Base-by-base conservation (phyloP, 2,797 vertebrate genomes). In the Hozukius guyotensis region DNA sequence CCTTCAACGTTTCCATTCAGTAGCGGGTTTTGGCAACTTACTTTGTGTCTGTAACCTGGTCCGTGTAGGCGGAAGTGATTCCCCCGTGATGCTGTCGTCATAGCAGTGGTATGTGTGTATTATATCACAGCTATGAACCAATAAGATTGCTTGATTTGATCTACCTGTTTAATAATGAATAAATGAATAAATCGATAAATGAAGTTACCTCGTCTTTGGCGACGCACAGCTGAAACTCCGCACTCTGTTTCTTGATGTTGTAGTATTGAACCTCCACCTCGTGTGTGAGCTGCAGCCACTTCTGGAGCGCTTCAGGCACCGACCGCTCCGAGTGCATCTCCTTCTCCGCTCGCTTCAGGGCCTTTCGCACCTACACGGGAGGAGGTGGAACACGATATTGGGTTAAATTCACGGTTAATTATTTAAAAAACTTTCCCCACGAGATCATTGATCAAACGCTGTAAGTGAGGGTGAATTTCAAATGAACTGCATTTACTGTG, bases 221-320 rank as follows among this genome's bases (percentile, higher is more conserved):
- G 8, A 98, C 95, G 20, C 94, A 95, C 68, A 99, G 94, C 62
- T 99, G 98, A 84, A 97, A 95, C 95, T 99, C 98, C 0, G 98
- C 98, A 32, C 93, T 97, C 84, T 99, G 98, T 29, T 99, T 98
- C 95, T 99, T 99, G 89, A 99, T 99, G 91, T 99, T 99, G 94
- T 99, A 99, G 95, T 99, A 99, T 0, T 99, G 98, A 4, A 99
- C 97, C 94, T 99, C 98, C 76, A 99, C 98, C 94, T 99, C 98
- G 2, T 99, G 98, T 0, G 98, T 99, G 87, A 99, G 95, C 92
- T 99, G 98, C 22, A 99, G 97, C 98, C 98, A 99, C 93, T 98
- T 99, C 90, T 99, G 98, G 59, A 99, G 96, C 4, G 98, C 97
- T 89, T 99, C 98, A 3, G 98, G 98, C 85, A 99, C 96, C 76